phyloP scores from a whole-genome alignment of 2,113 vertebrate species.

The Tachysurus fulvidraco region DNA sequence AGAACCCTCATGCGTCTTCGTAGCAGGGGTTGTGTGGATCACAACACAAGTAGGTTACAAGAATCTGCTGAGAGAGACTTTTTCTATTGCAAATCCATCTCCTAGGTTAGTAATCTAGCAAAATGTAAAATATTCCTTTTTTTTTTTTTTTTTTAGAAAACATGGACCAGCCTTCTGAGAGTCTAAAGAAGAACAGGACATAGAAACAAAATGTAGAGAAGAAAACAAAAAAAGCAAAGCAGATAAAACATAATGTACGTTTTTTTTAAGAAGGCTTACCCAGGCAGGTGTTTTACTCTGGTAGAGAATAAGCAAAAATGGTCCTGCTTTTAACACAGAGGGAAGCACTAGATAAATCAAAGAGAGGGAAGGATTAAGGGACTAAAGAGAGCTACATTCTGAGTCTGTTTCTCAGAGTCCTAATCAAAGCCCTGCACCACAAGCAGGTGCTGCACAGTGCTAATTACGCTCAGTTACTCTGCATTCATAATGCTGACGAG shows the following conservation, averaged over 20 bases:
- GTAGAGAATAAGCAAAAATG: constrained; percentile 16
- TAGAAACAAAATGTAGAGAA: neutral
- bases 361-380: constrained; percentile 46
- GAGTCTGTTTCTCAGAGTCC: constrained; percentile 17
- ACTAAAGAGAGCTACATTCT: constrained; percentile 35
- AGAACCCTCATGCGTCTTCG: neutral
- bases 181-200: neutral
- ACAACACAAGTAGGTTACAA: constrained; percentile 14
- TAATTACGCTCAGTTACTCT: constrained; percentile 30
- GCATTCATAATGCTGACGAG: constrained; percentile 29
- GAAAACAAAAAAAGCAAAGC: neutral
- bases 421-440: constrained; percentile 31
- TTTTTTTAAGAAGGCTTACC: neutral
- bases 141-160: neutral
- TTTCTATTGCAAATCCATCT: neutral
- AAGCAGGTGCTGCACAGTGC: constrained; percentile 35
- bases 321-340: constrained; percentile 22
- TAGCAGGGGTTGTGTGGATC: constrained; percentile 3
- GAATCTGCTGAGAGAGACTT: constrained; percentile 17
- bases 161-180: neutral
- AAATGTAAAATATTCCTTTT: neutral
- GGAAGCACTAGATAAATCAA: constrained; percentile 34
- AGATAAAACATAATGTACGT: neutral
- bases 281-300: constrained; percentile 35
- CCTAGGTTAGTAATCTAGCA: neutral